These are phyloP conservation scores for Mystacornis crossleyi DNA, from an alignment of 2,113 vertebrate species.

Conservation along the genomic window DNA sequence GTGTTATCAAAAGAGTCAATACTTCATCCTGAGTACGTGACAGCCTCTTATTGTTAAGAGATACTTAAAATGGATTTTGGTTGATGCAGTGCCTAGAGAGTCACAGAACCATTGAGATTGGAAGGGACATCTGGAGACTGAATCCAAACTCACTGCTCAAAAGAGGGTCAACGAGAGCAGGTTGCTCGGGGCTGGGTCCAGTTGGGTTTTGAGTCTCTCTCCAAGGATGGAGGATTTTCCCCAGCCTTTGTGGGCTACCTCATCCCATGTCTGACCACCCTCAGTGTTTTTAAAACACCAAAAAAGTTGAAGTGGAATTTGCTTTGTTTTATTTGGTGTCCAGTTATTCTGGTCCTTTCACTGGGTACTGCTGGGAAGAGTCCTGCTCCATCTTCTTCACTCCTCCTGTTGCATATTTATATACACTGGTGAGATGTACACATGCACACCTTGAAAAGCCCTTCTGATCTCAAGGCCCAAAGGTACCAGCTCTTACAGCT, in stretches of 20 bases:
- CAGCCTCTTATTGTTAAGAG: neutral
- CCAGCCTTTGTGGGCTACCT: neutral
- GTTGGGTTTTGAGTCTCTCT: neutral
- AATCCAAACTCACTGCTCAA: neutral
- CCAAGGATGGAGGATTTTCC: neutral
- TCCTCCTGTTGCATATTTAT: neutral
- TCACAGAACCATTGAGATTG: neutral
- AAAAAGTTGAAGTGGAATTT: neutral
- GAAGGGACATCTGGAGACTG: neutral
- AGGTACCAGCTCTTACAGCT: neutral
- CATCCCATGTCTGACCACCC: neutral
- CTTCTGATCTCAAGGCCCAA: neutral
- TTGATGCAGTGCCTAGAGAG: neutral
- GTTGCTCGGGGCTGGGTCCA: neutral
- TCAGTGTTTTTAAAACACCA: neutral
- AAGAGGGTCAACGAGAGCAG: neutral
- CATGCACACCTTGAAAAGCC: neutral
- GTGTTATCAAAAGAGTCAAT: neutral
- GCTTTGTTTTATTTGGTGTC: neutral
- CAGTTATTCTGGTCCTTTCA: neutral
- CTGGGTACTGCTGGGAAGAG: neutral
- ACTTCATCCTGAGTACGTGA: neutral
- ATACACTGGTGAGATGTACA: neutral
- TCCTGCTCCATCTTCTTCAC: neutral
- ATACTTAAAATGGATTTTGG: neutral